Evolutionary conservation across 1,140 invertebrate genomes (phyloP), one percentile per base, ranked within the genome.

Genomic region (Diabrotica virgifera): DNA sequence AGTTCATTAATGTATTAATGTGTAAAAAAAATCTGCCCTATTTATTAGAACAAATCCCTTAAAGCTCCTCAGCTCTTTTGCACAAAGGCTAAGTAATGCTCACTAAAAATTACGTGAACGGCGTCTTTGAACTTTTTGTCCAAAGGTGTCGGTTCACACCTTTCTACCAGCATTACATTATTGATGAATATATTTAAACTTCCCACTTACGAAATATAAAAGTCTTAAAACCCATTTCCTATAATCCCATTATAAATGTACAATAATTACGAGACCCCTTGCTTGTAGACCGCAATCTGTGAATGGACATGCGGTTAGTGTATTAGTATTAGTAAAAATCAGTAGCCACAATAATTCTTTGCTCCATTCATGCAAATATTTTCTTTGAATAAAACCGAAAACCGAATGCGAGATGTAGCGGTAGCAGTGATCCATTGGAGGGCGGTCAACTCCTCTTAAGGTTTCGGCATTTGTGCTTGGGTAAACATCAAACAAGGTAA

Each of bases 301-400:
- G 40, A 46, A 46, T 46, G 40, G n/a, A 6, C 40, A 46, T 46
- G 40, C n/a, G 40, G 40, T 46, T n/a, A 46, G 40, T 46, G n/a
- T 46, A 46, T 46, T n/a, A 46, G 8, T 46, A 46, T 46, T 46
- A 46, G 8, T 46, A 46, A 8, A 46, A 6, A 46, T 46, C 40
- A 46, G 40, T 46, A 46, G 40, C 40, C n/a, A 46, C 40, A 10
- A 46, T 46, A 46, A 46, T 46, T 46, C 40, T 46, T 46, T 46
- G 40, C 8, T 46, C 40, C 40, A 46, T 46, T 46, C 40, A 46
- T 46, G 40, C 40, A 46, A 46, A 46, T 46, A 46, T 46, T 46
- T 6, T 5, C 40, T 46, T 46, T 46, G 40, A 46, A n/a, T 46
- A 2, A n/a, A 46, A 46, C 40, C 40, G 40, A 46, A 46, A 46